Conservation (phyloP, 64 coral and sea anemone genomes). For the Stichodactyla helianthus region DNA sequence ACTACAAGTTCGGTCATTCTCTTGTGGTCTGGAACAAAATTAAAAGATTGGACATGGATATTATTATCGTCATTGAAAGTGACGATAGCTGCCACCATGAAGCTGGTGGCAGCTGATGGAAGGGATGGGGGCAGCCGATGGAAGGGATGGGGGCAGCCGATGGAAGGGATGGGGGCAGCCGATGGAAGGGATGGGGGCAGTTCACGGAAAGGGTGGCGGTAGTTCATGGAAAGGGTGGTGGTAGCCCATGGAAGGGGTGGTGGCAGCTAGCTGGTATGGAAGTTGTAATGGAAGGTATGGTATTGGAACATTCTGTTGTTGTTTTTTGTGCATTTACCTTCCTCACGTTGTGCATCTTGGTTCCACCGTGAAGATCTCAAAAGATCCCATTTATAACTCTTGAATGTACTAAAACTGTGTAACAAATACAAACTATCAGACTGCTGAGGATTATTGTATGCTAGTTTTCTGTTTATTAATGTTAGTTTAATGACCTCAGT, state of each 20-base stretch:
- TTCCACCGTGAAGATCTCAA: slow-evolving; percentile 91
- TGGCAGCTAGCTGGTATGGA: too few species aligned
- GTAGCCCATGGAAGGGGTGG: background rate
- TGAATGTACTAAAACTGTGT: slow-evolving; percentile 86
- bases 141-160: background rate
- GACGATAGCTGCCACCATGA: too few species aligned
- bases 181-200: background rate
- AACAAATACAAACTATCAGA: background rate
- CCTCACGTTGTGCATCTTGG: slow-evolving; percentile 96
- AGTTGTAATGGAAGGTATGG: too few species aligned
- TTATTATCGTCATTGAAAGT: background rate
- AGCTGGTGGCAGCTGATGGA: background rate
- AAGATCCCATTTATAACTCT: slow-evolving; percentile 96
- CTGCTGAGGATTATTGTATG: too few species aligned
- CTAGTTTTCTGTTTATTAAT: too few species aligned
- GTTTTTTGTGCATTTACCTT: slow-evolving; percentile 36
- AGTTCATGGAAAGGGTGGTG: background rate
- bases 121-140: too few species aligned
- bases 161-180: background rate
- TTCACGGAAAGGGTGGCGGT: background rate
- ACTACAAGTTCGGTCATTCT: slow-evolving; percentile 52
- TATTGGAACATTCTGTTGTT: background rate
- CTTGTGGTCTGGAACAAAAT: slow-evolving; percentile 39
- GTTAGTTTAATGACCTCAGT: too few species aligned
- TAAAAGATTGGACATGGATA: background rate